Base-by-base conservation (phyloP, 2,797 vertebrate genomes). In the Gambelia wislizenii region DNA sequence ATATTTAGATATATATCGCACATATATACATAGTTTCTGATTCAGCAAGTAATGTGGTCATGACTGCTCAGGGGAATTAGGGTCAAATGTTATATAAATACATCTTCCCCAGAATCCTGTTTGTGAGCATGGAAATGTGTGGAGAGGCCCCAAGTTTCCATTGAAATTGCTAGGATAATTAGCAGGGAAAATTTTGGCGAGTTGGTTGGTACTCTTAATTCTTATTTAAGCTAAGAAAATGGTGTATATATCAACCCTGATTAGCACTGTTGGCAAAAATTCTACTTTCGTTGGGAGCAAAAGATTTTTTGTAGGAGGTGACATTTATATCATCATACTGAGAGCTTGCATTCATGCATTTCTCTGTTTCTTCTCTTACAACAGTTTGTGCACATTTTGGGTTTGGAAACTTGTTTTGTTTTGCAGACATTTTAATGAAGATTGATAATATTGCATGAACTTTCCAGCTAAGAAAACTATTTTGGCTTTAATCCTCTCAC, bases 241-340 rank as follows among this genome's bases (percentile, higher is more conserved):
- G 89, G 86, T 87, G 87, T 80, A 91, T 88, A 88, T 44, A 47
- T 64, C 1, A 22, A 72, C 49, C 89, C 30, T 72, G 74, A 30
- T 91, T 92, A 91, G 91, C 86, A 79, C 93, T 69, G 85, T 44
- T 74, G 76, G 47, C 85, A 88, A 88, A 85, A 85, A 56, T 88
- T 36, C 86, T 89, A 84, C 79, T 85, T 84, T 79, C 39, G 52
- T 76, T 75, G 10, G 87, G 30, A 90, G 75, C 33, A 69, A n/a
- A n/a, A n/a, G n/a, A 86, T 77, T 52, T 75, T 42, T 42, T 39
- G n/a, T n/a, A n/a, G n/a, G 16, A 20, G 5, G 14, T 79, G 49
- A 70, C 42, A 59, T 80, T 72, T 56, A 56, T 49, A 56, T 80
- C 42, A 70, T 44, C 36, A 42, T 22, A n/a, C 16, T 9, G 7